A percentile compares a stretch with the other conserved stretches of the same genome.
Conservation (phyloP, 2,797 vertebrate genomes). For the Buceros bicornis region DNA sequence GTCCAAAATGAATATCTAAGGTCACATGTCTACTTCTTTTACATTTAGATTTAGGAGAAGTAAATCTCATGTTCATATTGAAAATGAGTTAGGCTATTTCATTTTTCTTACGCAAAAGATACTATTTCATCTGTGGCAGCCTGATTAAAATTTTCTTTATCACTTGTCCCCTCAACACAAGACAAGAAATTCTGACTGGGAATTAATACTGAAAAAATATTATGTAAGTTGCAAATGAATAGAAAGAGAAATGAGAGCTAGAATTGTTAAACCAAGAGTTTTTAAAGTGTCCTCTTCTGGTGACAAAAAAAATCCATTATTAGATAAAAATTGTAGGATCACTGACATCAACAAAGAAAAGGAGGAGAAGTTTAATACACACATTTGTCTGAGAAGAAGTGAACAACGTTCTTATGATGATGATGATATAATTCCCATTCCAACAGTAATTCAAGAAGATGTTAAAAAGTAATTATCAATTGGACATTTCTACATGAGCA, state of each 20-base stretch:
- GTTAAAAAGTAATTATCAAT: background rate
- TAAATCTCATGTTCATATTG: background rate
- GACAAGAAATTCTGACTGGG: background rate
- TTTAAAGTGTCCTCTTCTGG: background rate
- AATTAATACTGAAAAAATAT: background rate
- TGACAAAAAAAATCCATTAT: background rate
- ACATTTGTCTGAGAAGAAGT: background rate
- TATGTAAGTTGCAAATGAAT: background rate
- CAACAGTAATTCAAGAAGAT: background rate
- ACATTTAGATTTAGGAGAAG: background rate
- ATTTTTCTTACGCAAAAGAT: background rate
- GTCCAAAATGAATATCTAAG: background rate
- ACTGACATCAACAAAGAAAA: background rate
- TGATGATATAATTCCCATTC: conserved; percentile 31
- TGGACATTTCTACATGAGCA: conserved; percentile 1
- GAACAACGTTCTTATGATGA: background rate
- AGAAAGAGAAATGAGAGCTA: background rate
- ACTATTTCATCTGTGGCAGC: background rate
- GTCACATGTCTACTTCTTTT: background rate
- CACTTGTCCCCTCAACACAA: background rate
- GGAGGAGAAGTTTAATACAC: background rate
- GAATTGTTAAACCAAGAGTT: background rate
- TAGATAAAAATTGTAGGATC: background rate
- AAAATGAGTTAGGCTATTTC: background rate
- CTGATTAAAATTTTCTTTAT: background rate